Conservation (phyloP, 2,113 vertebrate genomes). For the Empidonax alnorum region DNA sequence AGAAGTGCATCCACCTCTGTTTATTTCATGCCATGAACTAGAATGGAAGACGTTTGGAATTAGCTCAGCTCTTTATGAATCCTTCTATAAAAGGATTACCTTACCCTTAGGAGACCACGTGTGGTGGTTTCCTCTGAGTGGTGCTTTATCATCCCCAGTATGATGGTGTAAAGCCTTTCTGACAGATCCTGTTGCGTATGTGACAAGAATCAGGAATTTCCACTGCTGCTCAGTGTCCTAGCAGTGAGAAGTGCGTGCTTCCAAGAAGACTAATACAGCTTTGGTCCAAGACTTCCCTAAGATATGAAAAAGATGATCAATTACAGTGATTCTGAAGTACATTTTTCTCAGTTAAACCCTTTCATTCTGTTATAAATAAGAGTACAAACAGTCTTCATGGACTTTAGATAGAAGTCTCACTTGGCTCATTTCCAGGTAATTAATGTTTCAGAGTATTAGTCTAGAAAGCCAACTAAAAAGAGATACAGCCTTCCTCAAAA, state of each 20-base stretch:
- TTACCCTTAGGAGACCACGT: not conserved
- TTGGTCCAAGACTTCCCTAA: not conserved
- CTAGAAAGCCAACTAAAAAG: not conserved
- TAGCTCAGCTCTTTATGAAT: not conserved
- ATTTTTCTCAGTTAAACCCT: not conserved
- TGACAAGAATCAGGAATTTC: conserved; percentile 35
- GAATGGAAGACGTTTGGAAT: conserved; percentile 13
- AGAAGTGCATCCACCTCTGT: not conserved
- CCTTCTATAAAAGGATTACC: conserved; percentile 46
- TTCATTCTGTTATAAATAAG: not conserved
- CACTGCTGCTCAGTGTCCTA: not conserved
- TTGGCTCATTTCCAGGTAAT: conserved; percentile 2
- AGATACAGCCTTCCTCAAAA: not conserved
- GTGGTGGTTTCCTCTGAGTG: not conserved
- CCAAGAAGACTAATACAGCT: not conserved
- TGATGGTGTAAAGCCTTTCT: conserved; percentile 27
- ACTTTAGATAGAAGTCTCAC: not conserved
- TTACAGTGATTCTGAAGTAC: not conserved
- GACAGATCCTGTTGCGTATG: not conserved
- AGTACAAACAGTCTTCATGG: not conserved
- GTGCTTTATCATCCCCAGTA: conserved; percentile 15
- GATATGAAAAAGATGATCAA: not conserved
- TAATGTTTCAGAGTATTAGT: not conserved
- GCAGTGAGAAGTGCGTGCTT: not conserved
- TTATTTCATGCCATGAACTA: not conserved